Evolutionary conservation across 2,888 invertebrate genomes (phyloP).

Genomic region (Rhingia campestris): DNA sequence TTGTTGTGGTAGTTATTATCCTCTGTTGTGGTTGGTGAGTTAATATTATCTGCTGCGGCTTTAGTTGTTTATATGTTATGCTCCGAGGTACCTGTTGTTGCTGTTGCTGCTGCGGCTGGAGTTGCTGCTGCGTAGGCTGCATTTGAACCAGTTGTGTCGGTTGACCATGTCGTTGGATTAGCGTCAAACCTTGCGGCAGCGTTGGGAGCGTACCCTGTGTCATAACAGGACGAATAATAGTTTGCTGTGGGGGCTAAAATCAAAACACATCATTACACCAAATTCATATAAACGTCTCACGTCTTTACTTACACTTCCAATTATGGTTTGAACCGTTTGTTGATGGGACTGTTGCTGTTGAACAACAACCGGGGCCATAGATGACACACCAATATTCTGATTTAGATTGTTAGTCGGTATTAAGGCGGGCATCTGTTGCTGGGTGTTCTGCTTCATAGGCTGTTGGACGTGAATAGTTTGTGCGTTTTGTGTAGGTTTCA

Average conservation of each 20-base stretch:
- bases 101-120: slow-evolving; percentile 76
- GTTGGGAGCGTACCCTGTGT: slow-evolving; percentile 80
- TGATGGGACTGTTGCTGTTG: slow-evolving; percentile 78
- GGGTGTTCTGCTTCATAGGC: slow-evolving; percentile 76
- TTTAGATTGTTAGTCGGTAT: slow-evolving; percentile 80
- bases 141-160: slow-evolving; percentile 83
- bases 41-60: slow-evolving; percentile 80
- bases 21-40: slow-evolving; percentile 80
- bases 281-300: background rate
- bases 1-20: slow-evolving; percentile 78
- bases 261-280: slow-evolving; percentile 18
- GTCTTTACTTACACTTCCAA: slow-evolving; percentile 79
- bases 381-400: slow-evolving; percentile 70
- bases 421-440: slow-evolving; percentile 81
- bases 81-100: slow-evolving; percentile 77
- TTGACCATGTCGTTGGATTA: slow-evolving; percentile 82
- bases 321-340: slow-evolving; percentile 78
- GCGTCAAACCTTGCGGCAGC: slow-evolving; percentile 82
- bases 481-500: slow-evolving; percentile 78
- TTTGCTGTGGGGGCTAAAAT: slow-evolving; percentile 80
- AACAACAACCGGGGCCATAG: slow-evolving; percentile 77
- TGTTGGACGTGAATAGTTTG: slow-evolving; percentile 79
- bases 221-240: slow-evolving; percentile 82
- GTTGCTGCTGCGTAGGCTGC: slow-evolving; percentile 78
- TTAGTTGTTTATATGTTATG: slow-evolving; percentile 79